Conservation (phyloP, 2,797 vertebrate genomes). For the Distichodus sexfasciatus region DNA sequence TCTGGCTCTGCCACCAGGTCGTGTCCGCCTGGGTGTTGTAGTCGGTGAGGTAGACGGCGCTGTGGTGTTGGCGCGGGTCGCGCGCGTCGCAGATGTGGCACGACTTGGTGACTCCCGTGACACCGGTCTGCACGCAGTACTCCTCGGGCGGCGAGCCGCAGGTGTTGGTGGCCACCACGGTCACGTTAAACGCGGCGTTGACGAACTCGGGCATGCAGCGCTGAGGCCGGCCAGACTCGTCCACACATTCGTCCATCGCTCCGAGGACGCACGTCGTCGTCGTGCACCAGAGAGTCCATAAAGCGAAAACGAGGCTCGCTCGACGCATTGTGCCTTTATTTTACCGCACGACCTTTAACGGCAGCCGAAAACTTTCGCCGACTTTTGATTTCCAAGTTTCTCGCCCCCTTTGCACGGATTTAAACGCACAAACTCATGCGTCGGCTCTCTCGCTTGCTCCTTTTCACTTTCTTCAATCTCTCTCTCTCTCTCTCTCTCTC, state of each 20-base stretch:
- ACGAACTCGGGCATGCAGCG: conserved; percentile 98
- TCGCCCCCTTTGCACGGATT: neutral
- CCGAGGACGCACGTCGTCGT: conserved; percentile 55
- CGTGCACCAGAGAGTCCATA: conserved; percentile 53
- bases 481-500: neutral
- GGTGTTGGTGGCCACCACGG: conserved; percentile 93
- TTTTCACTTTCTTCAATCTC: conserved; percentile 6
- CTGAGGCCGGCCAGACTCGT: conserved; percentile 77
- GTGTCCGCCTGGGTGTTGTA: conserved; percentile 97
- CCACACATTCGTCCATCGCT: conserved; percentile 90
- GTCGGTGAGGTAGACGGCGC: conserved; percentile 90
- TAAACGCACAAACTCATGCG: neutral
- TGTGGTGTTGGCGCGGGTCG: conserved; percentile 85
- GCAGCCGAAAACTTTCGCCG: no score
- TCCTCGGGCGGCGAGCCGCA: conserved; percentile 93
- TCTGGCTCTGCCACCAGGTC: conserved; percentile 99
- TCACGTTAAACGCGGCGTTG: conserved; percentile 94
- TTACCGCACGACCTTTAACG: no score
- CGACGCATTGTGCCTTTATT: no score
- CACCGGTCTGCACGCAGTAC: conserved; percentile 97
- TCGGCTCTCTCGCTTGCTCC: neutral
- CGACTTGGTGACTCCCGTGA: conserved; percentile 97
- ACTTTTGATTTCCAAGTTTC: no score
- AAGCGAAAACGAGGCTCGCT: conserved; percentile 55
- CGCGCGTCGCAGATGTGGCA: conserved; percentile 94